Base-by-base conservation (phyloP, 1,140 invertebrate species). In the Spodoptera frugiperda region DNA sequence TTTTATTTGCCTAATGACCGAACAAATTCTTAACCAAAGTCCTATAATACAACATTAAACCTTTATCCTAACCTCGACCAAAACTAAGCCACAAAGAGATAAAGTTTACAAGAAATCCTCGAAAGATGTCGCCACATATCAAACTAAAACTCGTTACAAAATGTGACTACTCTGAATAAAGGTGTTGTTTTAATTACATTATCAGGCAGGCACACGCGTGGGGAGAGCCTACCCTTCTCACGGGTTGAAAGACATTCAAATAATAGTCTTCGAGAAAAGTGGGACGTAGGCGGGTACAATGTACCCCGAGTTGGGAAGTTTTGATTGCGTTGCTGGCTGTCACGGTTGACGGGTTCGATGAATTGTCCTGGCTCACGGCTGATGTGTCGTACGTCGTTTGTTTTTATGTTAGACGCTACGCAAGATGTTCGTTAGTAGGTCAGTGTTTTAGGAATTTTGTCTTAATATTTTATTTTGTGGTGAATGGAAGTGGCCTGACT, bases 161-260 rank as follows among this genome's bases (percentile, higher is more conserved):
- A 90, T 87, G 87, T 86, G 87, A 87, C 85, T 85, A 80, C 78
- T 82, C 71, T 46, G 81, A 88, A 92, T 91, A 90, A 92, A 93
- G 91, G 92, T 93, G 92, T 93, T 93, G 89, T 93, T 93, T 93
- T 93, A 93, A 93, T 93, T 93, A 93, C 91, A 93, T 93, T 93
- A 93, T 93, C 92, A 89, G 84, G 78, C 75, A 63, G 80, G 87
- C 89, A 91, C 92, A 93, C 91, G 89, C 92, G 80, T 59, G 76
- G 74, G 86, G 81, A 57, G 78, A 72, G 75, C 78, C 78, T 89
- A 93, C 92, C 92, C 92, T 93, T 89, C 90, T 92, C 92, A 93
- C 90, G 87, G 89, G 82, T 84, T 90, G 90, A 91, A 91, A 93
- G 91, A 93, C 91, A 93, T 93, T 91, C 90, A 92, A 92, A 92